These are phyloP conservation scores for Shinisaurus crocodilurus DNA, from an alignment of 2,113 vertebrate genomes.

Conservation along the genomic window DNA sequence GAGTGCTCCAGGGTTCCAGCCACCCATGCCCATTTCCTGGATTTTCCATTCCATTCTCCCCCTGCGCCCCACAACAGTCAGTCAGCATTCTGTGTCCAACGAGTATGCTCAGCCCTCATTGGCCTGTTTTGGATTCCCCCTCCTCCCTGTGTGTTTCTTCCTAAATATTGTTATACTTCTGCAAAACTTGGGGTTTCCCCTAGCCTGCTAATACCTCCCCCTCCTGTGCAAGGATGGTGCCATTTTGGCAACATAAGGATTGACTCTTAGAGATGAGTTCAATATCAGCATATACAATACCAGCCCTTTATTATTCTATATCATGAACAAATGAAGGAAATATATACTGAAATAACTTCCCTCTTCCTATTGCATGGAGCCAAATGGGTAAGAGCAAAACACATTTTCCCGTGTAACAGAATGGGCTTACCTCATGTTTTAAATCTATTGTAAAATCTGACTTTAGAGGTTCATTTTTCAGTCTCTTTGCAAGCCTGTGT, in stretches of 20 bases:
- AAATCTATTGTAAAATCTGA: constrained; percentile 98
- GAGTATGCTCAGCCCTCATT: background rate
- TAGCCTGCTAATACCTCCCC: background rate
- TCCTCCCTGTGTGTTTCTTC: background rate
- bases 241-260: background rate
- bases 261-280: background rate
- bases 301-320: background rate
- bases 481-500: constrained; percentile 87
- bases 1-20: background rate
- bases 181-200: background rate
- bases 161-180: background rate
- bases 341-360: background rate
- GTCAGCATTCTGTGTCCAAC: background rate
- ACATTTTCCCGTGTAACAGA: background rate
- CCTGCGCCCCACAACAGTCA: background rate
- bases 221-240: background rate
- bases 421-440: constrained; percentile 91
- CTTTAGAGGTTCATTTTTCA: constrained; percentile 89
- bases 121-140: background rate
- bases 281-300: background rate
- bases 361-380: background rate
- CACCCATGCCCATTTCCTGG: background rate
- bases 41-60: background rate
- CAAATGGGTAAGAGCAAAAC: background rate
- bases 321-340: background rate